Evolutionary conservation across 1,140 invertebrate genomes (phyloP), one percentile per base, ranked within the genome.

Genomic region (Mercenaria mercenaria): DNA sequence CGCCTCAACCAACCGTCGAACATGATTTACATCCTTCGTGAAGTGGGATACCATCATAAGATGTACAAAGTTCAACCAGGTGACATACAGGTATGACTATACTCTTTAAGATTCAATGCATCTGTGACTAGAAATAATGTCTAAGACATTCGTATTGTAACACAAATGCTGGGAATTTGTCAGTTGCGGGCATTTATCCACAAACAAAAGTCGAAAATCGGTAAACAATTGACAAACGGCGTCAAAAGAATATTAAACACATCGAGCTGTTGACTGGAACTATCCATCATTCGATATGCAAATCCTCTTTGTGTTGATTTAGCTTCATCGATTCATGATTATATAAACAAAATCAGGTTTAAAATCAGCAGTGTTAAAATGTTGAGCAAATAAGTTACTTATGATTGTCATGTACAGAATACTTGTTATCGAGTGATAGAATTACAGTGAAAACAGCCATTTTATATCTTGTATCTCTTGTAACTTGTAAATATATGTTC

Each of bases 81-180:
- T 18, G 32, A 29, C 34, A 76, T 84, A 23, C 47, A 82, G 50
- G 67, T 84, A 56, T n/a, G n/a, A n/a, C n/a, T n/a, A 69, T n/a
- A n/a, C n/a, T n/a, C n/a, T 4, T 15, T 3, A 20, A 47, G 43
- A 47, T 10, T 47, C 18, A 10, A 47, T 47, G 8, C 43, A 18
- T 18, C 8, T 47, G 8, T 47, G 43, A 47, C 18, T 10, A 47
- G n/a, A 56, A 3, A 13, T 23, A 20, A 23, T 56, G 3, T 4
- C 15, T 4, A 13, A 2, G 2, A 56, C 2, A 56, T 56, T 56
- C 20, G 52, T 20, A 8, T 20, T 10, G 8, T 8, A 18, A 8
- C 8, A 18, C 8, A 47, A 10, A 18, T 10, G 18, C 18, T 47
- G 43, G 8, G 18, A 47, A 10, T 47, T 47, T 18, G 8, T 47